A percentile compares a stretch with the other conserved stretches of the same genome.
phyloP scores from a whole-genome alignment of 2,797 vertebrate species.

The Acipenser transmontanus region DNA sequence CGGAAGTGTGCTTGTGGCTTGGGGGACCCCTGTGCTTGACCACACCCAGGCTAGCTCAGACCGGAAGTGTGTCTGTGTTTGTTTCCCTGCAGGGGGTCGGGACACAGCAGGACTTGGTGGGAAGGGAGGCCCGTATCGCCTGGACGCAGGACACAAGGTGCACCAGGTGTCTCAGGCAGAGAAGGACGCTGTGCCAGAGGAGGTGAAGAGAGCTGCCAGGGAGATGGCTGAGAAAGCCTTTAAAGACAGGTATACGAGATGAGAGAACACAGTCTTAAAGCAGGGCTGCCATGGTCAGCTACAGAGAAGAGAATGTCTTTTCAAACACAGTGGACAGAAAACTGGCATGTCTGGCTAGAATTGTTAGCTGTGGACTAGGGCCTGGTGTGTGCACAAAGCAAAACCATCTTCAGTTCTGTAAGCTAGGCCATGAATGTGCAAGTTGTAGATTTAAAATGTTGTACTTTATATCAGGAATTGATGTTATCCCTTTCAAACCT shows the following conservation, averaged over 20 bases:
- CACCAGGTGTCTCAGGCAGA: conserved; percentile 86
- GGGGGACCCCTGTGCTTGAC: too few relatives aligned
- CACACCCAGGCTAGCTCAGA: too few relatives aligned
- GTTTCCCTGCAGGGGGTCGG: conserved; percentile 72
- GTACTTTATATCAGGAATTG: too few relatives aligned
- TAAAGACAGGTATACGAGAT: conserved; percentile 69
- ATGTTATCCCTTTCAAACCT: too few relatives aligned
- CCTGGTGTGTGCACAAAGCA: not conserved
- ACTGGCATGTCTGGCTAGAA: too few relatives aligned
- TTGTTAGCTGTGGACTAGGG: not conserved
- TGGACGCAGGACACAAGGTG: conserved; percentile 85
- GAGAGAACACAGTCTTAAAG: conserved; percentile 7
- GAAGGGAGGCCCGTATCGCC: conserved; percentile 87
- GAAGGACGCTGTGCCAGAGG: conserved; percentile 89
- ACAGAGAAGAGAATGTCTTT: conserved; percentile 12
- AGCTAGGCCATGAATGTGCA: too few relatives aligned
- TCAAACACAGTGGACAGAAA: conserved; percentile 5
- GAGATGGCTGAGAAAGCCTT: conserved; percentile 90
- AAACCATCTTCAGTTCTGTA: too few relatives aligned
- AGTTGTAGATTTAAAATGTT: too few relatives aligned
- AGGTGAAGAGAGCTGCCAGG: conserved; percentile 81
- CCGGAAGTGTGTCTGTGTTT: not conserved
- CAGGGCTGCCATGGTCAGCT: fast-evolving
- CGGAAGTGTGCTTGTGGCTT: too few relatives aligned
- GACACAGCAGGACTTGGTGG: conserved; percentile 93